Evolutionary conservation across 23 tunicate species (phyloP).

Genomic region (Ascidia mentula): DNA sequence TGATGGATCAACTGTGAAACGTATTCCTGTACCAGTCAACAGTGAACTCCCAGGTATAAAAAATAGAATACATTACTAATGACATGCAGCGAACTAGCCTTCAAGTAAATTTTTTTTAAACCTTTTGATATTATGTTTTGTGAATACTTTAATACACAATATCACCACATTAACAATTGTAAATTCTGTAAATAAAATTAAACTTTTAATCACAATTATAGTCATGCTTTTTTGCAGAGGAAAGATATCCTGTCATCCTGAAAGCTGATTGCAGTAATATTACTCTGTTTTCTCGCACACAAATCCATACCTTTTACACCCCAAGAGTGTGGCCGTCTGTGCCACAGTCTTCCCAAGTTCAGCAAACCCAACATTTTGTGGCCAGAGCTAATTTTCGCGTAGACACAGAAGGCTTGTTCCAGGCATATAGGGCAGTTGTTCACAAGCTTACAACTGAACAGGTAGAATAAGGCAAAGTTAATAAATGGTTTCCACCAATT

Average conservation of each 20-base stretch:
- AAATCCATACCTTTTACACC: not conserved
- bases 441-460: not conserved
- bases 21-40: constrained; percentile 16
- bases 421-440: not conserved
- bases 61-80: too few relatives aligned
- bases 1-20: not conserved
- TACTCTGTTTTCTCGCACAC: not conserved
- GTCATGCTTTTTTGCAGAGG: too few relatives aligned
- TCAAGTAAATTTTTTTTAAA: too few relatives aligned
- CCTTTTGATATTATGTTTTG: too few relatives aligned
- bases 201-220: too few relatives aligned
- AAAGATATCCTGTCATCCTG: not conserved
- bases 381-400: not conserved
- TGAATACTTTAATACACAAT: too few relatives aligned
- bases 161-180: too few relatives aligned
- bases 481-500: too few relatives aligned
- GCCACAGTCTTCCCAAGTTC: not conserved
- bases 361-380: not conserved
- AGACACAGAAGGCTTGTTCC: not conserved
- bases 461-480: too few relatives aligned
- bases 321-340: constrained; percentile 14
- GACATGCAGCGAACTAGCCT: too few relatives aligned
- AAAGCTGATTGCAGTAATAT: not conserved
- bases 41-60: too few relatives aligned
- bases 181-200: too few relatives aligned